phyloP scores from a whole-genome alignment of 2,888 invertebrate genomes.

The Diplolepis rosae region DNA sequence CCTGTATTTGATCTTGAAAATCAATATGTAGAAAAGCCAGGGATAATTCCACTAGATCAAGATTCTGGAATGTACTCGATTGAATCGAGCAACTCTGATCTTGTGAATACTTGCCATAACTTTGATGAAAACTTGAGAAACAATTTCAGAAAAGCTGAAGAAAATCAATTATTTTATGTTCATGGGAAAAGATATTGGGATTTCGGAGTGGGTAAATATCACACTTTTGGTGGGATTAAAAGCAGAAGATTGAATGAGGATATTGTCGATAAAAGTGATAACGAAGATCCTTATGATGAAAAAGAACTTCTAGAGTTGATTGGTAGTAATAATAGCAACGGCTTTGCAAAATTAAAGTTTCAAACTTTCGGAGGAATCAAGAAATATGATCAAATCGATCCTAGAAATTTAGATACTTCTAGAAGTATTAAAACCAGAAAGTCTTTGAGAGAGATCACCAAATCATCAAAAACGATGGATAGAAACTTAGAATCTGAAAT shows the following conservation, averaged over 20 bases:
- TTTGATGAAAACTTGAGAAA: constrained; percentile 8
- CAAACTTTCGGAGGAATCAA: constrained; percentile 44
- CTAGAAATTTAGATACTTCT: neutral
- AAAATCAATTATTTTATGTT: constrained; percentile 1
- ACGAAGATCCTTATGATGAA: constrained; percentile 14
- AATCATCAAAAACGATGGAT: neutral
- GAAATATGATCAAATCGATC: neutral
- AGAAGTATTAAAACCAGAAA: neutral
- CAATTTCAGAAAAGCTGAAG: constrained; percentile 3
- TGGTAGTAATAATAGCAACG: neutral
- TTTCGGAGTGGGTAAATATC: constrained; percentile 14
- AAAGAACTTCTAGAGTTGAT: neutral
- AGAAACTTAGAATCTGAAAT: neutral
- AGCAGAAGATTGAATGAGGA: neutral
- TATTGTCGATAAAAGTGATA: neutral
- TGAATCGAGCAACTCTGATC: constrained; percentile 34
- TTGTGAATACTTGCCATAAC: constrained; percentile 30
- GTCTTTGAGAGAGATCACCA: too few species aligned
- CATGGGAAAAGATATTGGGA: constrained; percentile 40
- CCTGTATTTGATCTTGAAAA: constrained; percentile 34
- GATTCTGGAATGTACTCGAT: constrained; percentile 42
- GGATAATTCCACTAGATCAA: neutral
- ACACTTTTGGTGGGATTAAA: constrained; percentile 43
- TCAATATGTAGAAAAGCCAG: neutral
- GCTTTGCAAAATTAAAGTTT: constrained; percentile 29